Percentiles rank a stretch among this genome's conserved stretches.
phyloP scores from a whole-genome alignment of 2,113 vertebrate species.

The Xiphorhynchus elegans region DNA sequence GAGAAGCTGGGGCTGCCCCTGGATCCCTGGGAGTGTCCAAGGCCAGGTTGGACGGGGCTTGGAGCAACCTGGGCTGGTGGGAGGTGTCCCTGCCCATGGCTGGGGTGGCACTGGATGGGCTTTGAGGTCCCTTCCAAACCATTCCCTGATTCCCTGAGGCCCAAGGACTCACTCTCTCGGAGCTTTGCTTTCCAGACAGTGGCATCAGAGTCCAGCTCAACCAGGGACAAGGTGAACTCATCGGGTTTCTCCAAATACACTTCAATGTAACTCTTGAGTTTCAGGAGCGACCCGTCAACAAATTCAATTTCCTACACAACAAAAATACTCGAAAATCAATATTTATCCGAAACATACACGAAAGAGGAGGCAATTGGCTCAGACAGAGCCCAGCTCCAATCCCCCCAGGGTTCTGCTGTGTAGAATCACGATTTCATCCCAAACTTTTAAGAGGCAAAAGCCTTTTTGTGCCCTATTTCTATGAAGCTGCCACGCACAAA shows the following conservation, averaged over 20 bases:
- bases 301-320: constrained; percentile 81
- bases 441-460: neutral
- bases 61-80: neutral
- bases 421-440: neutral
- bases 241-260: constrained; percentile 84
- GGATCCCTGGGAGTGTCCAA: neutral
- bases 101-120: fast-evolving
- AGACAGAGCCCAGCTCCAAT: neutral
- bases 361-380: fast-evolving
- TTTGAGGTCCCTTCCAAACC: neutral
- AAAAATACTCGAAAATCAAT: neutral
- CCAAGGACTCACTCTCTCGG: constrained; percentile 76
- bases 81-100: neutral
- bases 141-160: neutral
- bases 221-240: constrained; percentile 81
- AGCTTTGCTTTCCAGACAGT: constrained; percentile 82
- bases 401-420: neutral
- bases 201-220: constrained; percentile 78
- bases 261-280: constrained; percentile 86
- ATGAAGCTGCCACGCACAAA: fast-evolving
- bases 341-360: neutral
- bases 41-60: neutral
- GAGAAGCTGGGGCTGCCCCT: neutral
- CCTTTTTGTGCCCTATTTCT: neutral
- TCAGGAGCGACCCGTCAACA: constrained; percentile 69